Conservation (phyloP, 2,888 invertebrate species). For the Nephrocerus scutellatus region DNA sequence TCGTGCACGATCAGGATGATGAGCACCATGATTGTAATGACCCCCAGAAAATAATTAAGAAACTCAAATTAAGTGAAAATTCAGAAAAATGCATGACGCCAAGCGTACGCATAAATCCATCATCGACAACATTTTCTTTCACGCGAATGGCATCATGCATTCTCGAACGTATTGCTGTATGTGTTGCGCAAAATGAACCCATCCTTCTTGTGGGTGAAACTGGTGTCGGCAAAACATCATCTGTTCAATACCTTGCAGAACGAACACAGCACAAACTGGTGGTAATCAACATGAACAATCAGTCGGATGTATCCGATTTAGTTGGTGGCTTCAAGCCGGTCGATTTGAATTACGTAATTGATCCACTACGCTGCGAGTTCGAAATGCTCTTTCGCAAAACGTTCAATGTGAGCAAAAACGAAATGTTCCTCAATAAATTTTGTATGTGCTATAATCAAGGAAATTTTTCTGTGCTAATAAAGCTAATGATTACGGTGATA, state of each 20-base stretch:
- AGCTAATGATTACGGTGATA: conserved; percentile 66
- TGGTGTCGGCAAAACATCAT: conserved; percentile 95
- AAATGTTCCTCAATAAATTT: conserved; percentile 73
- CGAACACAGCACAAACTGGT: conserved; percentile 76
- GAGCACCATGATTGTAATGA: conserved; percentile 15
- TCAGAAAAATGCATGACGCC: conserved; percentile 20
- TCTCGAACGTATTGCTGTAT: conserved; percentile 81
- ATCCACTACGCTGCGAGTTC: conserved; percentile 76
- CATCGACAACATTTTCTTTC: conserved; percentile 62
- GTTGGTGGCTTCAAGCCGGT: conserved; percentile 97
- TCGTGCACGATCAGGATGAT: conserved; percentile 7
- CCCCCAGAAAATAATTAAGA: conserved; percentile 28
- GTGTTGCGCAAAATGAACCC: conserved; percentile 77
- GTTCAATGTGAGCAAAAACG: conserved; percentile 69
- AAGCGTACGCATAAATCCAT: conserved; percentile 44
- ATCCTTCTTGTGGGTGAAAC: conserved; percentile 96
- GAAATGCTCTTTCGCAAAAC: conserved; percentile 73
- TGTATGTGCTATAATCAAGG: conserved; percentile 66
- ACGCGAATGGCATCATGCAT: conserved; percentile 74
- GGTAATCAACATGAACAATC: conserved; percentile 98
- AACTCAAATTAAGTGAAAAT: conserved; percentile 32
- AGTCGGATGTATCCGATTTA: conserved; percentile 93
- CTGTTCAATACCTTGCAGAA: conserved; percentile 83
- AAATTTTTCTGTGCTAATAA: conserved; percentile 65
- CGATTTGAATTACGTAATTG: conserved; percentile 74